Evolutionary conservation across 2,888 invertebrate species (phyloP), one percentile per base, ranked within the genome.

Genomic region (Tenthredo mesomela): DNA sequence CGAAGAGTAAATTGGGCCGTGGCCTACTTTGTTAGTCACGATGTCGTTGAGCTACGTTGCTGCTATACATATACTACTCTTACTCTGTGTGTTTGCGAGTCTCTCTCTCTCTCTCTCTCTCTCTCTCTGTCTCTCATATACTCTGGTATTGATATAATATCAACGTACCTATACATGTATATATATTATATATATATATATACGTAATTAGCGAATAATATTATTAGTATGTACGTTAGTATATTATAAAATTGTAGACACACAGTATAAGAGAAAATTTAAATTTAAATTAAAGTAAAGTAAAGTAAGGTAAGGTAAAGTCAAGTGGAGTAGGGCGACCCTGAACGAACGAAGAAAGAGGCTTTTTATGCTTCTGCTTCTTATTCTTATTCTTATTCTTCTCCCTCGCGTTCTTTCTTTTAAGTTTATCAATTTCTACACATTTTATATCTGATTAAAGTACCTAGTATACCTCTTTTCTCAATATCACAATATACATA

Each of bases 1-100:
- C 77, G 77, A 33, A 77, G 78, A 80, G 78, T 80, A 80, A 80
- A 80, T 80, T 80, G 37, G 78, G 78, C 78, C 78, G 78, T 80
- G 78, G 78, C 78, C 78, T 80, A 80, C 78, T 80, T 78, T n/a
- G 40, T 21, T 6, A 37, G 75, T 77, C 75, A 50, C 15, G 47
- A 37, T 70, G 70, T 70, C 61, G 61, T 50, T 50, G 50, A n/a
- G 50, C 18, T 6, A 9, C 4, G 33, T 2, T 6, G 33, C 10
- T 67, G 0, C 67, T 25, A n/a, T n/a, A n/a, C n/a, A n/a, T n/a
- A n/a, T n/a, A 29, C 12, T 15, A 15, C 29, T 5, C 2, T 12
- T 25, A 65, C 65, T 9, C 65, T 4, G 9, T 9, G 29, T 71
- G n/a, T 18, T 15, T 18, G 7, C 67, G 47, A 2, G 15, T 47